Evolutionary conservation across 2,797 vertebrate genomes (phyloP).

Genomic region (Schizothorax lantsangensis): DNA sequence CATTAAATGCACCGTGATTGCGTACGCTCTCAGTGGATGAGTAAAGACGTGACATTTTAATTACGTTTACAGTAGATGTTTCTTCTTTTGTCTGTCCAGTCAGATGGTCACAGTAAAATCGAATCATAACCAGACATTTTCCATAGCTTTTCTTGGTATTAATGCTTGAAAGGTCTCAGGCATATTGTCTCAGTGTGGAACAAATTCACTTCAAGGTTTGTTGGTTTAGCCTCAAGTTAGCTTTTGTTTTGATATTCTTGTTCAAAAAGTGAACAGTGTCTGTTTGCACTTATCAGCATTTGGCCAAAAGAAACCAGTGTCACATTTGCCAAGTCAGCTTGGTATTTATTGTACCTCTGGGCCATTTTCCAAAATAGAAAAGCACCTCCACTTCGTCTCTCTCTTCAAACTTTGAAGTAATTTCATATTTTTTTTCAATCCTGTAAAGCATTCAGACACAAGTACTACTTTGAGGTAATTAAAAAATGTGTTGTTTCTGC

Average conservation of each 20-base stretch:
- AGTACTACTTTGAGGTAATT: background rate
- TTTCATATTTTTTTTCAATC: background rate
- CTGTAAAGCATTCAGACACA: background rate
- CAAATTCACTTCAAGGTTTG: constrained; percentile 40
- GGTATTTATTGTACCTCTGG: constrained; percentile 19
- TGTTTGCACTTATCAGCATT: constrained; percentile 37
- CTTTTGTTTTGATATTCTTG: constrained; percentile 6
- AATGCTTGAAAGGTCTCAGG: background rate
- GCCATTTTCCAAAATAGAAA: constrained; percentile 25
- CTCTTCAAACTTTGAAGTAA: background rate
- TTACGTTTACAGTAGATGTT: background rate
- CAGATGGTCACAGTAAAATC: background rate
- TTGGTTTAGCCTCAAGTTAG: constrained; percentile 9
- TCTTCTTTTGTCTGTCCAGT: background rate
- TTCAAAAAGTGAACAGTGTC: constrained; percentile 4
- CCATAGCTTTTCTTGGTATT: background rate
- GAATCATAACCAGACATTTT: constrained; percentile 3
- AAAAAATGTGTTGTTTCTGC: background rate
- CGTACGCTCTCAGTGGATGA: background rate
- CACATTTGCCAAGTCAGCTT: constrained; percentile 17
- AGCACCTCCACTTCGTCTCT: background rate
- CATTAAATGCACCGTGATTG: background rate
- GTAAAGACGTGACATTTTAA: constrained; percentile 10
- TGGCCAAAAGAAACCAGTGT: constrained; percentile 42
- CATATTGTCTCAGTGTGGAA: constrained; percentile 11